Evolutionary conservation across 2,797 vertebrate species (phyloP), one percentile per base, ranked within the genome.

Genomic region (Melanotaenia nigrans): DNA sequence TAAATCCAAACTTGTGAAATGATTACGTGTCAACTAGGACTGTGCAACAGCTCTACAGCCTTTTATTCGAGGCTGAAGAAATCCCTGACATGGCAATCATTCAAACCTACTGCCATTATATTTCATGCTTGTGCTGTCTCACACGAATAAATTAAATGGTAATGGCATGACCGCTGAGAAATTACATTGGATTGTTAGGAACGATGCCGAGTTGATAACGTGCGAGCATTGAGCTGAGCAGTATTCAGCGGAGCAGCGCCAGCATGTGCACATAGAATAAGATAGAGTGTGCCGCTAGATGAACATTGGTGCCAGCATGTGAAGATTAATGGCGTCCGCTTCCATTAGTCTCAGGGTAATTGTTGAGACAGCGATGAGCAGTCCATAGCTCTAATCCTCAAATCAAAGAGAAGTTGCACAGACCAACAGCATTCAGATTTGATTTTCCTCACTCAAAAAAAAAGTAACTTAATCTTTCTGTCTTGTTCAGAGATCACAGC

Each of bases 341-440:
- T 86, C 85, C 71, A 89, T 92, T 89, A 91, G 83, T 82, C 79
- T 90, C 87, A 84, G 62, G 77, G 84, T 89, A 89, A 91, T 92
- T 89, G 79, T 83, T 69, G 55, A 85, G 87, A 90, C 88, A 81
- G 85, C 84, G 18, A 73, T 72, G 84, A 88, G 61, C 65, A 73
- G 78, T 85, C 77, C 68, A 25, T 51, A 65, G 76, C 89, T 80
- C 78, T 87, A 79, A 90, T 88, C 74, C 78, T 81, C 73, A 81
- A 89, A 89, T 90, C 87, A 91, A 89, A 87, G 80, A 84, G 53
- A 79, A 73, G 77, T 80, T 71, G 49, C 53, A 1, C 40, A 65
- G 78, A 87, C 82, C 77, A 74, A 80, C 77, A 75, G 59, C 64
- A 33, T 65, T 87, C 78, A 77, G 42, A 77, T 85, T 63, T 82